Conservation (phyloP, 2,113 vertebrate species). For the Sorex fumeus region DNA sequence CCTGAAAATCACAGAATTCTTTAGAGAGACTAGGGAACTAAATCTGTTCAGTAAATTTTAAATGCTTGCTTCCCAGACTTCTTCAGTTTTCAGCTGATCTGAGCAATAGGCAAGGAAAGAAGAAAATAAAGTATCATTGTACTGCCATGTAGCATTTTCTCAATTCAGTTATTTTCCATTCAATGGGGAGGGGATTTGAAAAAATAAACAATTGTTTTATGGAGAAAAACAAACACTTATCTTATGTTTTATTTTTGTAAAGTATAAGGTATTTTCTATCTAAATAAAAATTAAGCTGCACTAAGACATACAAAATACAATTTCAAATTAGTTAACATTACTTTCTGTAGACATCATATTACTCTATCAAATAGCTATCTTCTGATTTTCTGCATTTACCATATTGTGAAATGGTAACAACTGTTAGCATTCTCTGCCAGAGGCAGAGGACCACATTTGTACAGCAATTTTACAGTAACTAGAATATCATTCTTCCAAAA, state of each 20-base stretch:
- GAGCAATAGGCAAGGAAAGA: background rate
- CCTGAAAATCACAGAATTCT: background rate
- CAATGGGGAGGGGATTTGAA: background rate
- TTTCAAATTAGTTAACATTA: background rate
- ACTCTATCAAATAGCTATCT: background rate
- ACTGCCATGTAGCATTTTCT: background rate
- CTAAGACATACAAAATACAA: background rate
- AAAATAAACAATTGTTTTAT: background rate
- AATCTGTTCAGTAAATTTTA: background rate
- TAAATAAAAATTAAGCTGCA: slow-evolving; percentile 21
- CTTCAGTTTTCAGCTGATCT: slow-evolving; percentile 7
- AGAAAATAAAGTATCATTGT: background rate
- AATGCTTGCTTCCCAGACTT: background rate
- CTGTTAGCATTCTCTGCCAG: background rate
- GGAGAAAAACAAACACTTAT: background rate
- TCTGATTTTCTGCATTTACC: background rate
- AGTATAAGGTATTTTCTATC: background rate
- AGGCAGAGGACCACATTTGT: background rate
- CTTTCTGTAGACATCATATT: background rate
- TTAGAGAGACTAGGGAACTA: background rate
- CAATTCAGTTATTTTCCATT: background rate
- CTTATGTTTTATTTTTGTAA: background rate
- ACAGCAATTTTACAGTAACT: background rate
- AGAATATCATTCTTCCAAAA: background rate
- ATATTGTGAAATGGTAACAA: background rate